Base-by-base conservation (phyloP, 2,113 vertebrate genomes). In the Protomyctophum bolini region DNA sequence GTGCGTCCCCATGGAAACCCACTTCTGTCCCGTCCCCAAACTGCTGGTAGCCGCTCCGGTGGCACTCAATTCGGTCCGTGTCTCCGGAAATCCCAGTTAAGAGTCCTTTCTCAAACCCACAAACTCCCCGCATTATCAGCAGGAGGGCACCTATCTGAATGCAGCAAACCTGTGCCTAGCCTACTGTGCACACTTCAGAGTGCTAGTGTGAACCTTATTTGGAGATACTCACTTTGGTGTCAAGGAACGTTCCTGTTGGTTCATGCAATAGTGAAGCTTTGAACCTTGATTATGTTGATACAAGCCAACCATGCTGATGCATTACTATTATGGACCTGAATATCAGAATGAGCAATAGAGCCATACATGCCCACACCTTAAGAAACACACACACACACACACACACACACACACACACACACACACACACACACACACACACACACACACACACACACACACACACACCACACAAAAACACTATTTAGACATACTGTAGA, bases 31-130 rank as follows among this genome's bases (percentile, higher is more conserved):
- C 80, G 62, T 92, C 72, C 88, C 92, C 62, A 93, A 94, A 86
- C 73, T 93, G 83, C 85, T 93, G 82, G 68, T 92, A 82, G 89
- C 93, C 41, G 92, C 90, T 11, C 96, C 94, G 79, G 93, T 94
- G 92, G 93, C 94, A 73, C 94, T 94, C 76, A 94, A 94, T 91
- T 94, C 95, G 92, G 94, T 97, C 95, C 95, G 93, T 93, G 91
- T 95, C 90, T 90, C 94, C 91, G 94, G 85, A 94, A 94, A 95
- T 91, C 92, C 95, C 90, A 94, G 93, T 93, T 97, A 96, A 95
- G 72, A 59, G 50, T 41, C 64, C 9, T 49, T 48, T 50, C 72
- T 62, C 71, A 33, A 11, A 7, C 66, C 51, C 81, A 79, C 70
- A 45, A 62, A 71, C 63, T 59, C 56, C 68, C 64, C 47, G 65